Evolutionary conservation across 2,888 invertebrate species (phyloP).

Genomic region (Zonitis immaculata): DNA sequence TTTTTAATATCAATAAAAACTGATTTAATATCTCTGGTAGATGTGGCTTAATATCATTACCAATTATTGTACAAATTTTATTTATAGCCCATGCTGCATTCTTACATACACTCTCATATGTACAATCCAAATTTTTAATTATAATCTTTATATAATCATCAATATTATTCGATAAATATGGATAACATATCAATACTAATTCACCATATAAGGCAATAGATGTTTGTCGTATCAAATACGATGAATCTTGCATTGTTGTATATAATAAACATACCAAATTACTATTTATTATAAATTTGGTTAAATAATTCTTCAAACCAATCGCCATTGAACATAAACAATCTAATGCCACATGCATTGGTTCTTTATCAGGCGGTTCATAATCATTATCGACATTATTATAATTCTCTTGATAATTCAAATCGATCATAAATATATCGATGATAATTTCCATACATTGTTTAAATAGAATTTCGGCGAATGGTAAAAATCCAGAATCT

Average conservation of each 20-base stretch:
- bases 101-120: constrained; percentile 96
- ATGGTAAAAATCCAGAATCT: constrained; percentile 67
- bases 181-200: constrained; percentile 71
- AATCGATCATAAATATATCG: constrained; percentile 61
- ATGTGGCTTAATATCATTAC: constrained; percentile 86
- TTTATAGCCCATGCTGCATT: constrained; percentile 99
- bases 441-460: constrained; percentile 65
- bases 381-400: constrained; percentile 56
- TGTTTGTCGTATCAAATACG: constrained; percentile 69
- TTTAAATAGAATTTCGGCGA: constrained; percentile 65
- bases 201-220: constrained; percentile 74
- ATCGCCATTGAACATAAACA: constrained; percentile 67
- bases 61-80: constrained; percentile 94
- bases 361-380: constrained; percentile 64
- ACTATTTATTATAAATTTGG: constrained; percentile 60
- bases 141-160: constrained; percentile 93
- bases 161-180: constrained; percentile 90
- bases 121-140: constrained; percentile 93
- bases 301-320: constrained; percentile 64
- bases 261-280: constrained; percentile 64
- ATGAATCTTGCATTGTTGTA: constrained; percentile 69
- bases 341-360: constrained; percentile 72
- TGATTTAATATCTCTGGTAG: constrained; percentile 82
- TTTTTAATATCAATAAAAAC: constrained; percentile 89
- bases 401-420: constrained; percentile 55